Conservation (phyloP, 1,140 invertebrate genomes). For the Drosophila prosaltans region DNA sequence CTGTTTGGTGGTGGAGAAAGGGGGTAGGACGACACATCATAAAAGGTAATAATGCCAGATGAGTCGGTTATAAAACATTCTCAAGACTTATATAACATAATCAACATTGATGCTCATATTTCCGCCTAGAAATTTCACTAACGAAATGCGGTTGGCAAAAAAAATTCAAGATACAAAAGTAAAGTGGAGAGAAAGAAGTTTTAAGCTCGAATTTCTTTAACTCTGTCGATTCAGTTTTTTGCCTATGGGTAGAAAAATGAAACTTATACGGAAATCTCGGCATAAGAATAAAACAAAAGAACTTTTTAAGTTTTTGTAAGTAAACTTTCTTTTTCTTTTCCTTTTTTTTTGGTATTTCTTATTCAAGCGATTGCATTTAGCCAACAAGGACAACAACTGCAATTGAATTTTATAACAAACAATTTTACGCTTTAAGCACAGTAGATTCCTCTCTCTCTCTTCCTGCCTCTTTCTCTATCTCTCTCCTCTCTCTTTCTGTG, state of each 20-base stretch:
- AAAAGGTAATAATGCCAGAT: constrained; percentile 63
- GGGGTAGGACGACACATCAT: constrained; percentile 38
- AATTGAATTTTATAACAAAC: constrained; percentile 81
- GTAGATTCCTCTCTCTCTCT: constrained; percentile 32
- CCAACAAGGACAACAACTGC: constrained; percentile 39
- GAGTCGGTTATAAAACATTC: constrained; percentile 44
- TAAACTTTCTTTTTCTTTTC: constrained; percentile 47
- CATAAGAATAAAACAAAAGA: constrained; percentile 55
- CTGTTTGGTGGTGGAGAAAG: background rate
- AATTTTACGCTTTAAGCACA: constrained; percentile 80
- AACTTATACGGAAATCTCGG: constrained; percentile 52
- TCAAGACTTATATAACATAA: constrained; percentile 54
- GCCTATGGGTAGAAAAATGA: constrained; percentile 15
- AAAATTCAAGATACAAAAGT: background rate
- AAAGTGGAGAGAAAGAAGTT: background rate
- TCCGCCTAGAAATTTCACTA: constrained; percentile 21
- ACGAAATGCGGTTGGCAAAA: constrained; percentile 25
- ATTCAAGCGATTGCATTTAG: constrained; percentile 67
- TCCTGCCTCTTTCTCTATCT: background rate
- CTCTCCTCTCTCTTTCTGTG: background rate
- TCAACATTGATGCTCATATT: constrained; percentile 28
- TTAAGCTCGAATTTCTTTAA: background rate
- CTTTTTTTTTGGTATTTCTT: constrained; percentile 46
- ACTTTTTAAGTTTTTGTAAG: constrained; percentile 45
- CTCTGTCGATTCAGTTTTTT: background rate